Conservation (phyloP, 1,140 invertebrate genomes). For the Bathynomus jamesi region DNA sequence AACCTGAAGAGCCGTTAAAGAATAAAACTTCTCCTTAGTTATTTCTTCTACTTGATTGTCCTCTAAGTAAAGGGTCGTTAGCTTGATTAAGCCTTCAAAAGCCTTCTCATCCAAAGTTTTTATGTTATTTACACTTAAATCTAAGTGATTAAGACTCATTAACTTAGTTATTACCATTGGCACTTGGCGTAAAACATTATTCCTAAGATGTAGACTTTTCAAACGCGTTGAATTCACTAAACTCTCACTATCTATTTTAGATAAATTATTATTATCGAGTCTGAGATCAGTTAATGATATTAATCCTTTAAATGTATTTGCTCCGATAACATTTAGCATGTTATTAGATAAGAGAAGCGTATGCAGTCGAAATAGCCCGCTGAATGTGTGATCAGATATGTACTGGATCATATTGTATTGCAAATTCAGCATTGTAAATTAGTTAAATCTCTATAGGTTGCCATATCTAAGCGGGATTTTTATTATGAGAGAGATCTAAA, state of each 20-base stretch:
- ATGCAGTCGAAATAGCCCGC: constrained; percentile 64
- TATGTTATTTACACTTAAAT: constrained; percentile 83
- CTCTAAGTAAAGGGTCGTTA: constrained; percentile 73
- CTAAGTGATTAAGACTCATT: constrained; percentile 70
- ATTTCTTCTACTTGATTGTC: constrained; percentile 84
- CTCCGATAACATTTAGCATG: constrained; percentile 57
- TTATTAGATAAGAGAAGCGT: constrained; percentile 66
- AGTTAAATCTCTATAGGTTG: constrained; percentile 64
- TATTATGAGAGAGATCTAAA: constrained; percentile 66
- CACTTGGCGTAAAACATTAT: constrained; percentile 68
- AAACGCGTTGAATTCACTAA: constrained; percentile 70
- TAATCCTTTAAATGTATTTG: constrained; percentile 61
- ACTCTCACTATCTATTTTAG: constrained; percentile 58
- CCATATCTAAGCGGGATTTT: constrained; percentile 58
- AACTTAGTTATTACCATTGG: constrained; percentile 69
- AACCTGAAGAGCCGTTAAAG: constrained; percentile 73
- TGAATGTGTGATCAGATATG: constrained; percentile 64
- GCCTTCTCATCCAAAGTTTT: constrained; percentile 63
- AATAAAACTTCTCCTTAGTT: constrained; percentile 69
- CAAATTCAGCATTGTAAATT: constrained; percentile 66
- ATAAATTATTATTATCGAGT: constrained; percentile 65
- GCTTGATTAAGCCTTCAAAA: constrained; percentile 66
- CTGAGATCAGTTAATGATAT: constrained; percentile 62
- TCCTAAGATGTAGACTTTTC: constrained; percentile 75
- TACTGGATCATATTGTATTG: constrained; percentile 64